Conservation (phyloP, 2,113 vertebrate genomes). For the Pterocles burchelli region DNA sequence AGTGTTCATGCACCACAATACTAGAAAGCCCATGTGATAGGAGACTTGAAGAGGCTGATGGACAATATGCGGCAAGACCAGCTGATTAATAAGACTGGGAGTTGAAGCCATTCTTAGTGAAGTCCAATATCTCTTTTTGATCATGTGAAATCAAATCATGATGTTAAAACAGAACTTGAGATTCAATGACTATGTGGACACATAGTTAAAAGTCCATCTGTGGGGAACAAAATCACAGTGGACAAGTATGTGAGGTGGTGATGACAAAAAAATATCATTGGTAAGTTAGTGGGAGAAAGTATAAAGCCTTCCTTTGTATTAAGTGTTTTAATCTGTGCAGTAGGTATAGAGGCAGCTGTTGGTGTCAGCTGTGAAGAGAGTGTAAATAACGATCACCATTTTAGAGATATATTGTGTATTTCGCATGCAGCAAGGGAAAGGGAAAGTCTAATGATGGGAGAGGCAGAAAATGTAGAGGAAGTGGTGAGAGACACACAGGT, state of each 20-base stretch:
- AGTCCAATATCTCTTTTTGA: not conserved
- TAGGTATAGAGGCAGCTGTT: not conserved
- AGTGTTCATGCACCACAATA: not conserved
- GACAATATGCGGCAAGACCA: not conserved
- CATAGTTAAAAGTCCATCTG: not conserved
- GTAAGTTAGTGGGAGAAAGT: not conserved
- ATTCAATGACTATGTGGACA: not conserved
- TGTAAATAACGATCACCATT: not conserved
- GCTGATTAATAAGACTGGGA: not conserved
- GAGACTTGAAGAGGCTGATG: not conserved
- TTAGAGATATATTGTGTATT: not conserved
- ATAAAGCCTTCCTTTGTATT: not conserved
- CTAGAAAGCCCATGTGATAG: not conserved
- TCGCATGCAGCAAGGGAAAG: not conserved
- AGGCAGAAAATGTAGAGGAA: not conserved
- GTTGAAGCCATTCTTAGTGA: not conserved
- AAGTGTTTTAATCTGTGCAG: not conserved
- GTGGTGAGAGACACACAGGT: not conserved
- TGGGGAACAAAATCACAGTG: not conserved
- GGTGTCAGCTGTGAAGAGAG: not conserved
- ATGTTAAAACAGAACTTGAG: not conserved
- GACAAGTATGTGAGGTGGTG: accelerated
- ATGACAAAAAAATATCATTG: not conserved
- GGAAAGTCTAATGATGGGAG: accelerated
- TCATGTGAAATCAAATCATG: not conserved